Conservation (phyloP, 2,888 invertebrate genomes). For the Ganaspis brasiliensis region DNA sequence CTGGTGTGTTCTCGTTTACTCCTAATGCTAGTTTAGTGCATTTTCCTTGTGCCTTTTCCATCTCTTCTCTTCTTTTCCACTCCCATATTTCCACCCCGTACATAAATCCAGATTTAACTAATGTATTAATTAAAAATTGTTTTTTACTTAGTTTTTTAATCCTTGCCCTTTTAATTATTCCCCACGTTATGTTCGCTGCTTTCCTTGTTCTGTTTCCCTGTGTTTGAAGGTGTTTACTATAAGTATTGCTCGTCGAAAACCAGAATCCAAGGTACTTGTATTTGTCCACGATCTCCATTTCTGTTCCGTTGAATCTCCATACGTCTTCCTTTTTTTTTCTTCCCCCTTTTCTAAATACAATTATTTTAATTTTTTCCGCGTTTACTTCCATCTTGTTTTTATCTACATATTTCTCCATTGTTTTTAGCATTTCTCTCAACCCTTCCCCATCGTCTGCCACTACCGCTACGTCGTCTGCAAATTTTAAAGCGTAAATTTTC, state of each 20-base stretch:
- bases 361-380: conserved; percentile 47
- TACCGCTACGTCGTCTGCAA: too few relatives aligned
- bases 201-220: conserved; percentile 43
- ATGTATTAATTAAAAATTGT: conserved; percentile 46
- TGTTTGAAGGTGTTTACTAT: conserved; percentile 29
- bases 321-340: conserved; percentile 35
- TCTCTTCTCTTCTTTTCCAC: conserved; percentile 45
- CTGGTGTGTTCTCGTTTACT: conserved; percentile 44
- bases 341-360: conserved; percentile 51
- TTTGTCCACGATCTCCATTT: conserved; percentile 45
- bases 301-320: conserved; percentile 40
- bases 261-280: conserved; percentile 53
- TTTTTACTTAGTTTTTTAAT: conserved; percentile 30
- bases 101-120: conserved; percentile 41
- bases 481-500: too few relatives aligned
- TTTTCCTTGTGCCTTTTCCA: conserved; percentile 48
- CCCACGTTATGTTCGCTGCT: conserved; percentile 50
- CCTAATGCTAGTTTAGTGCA: conserved; percentile 51
- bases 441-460: too few relatives aligned
- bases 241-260: conserved; percentile 40
- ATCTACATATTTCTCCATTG: conserved; percentile 29
- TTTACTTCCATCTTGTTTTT: conserved; percentile 47
- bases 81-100: conserved; percentile 54
- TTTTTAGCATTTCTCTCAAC: conserved; percentile 43
- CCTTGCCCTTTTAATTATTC: conserved; percentile 48